These are phyloP conservation scores for Parascotia fuliginaria DNA, from an alignment of 2,888 invertebrate genomes.

Conservation along the genomic window DNA sequence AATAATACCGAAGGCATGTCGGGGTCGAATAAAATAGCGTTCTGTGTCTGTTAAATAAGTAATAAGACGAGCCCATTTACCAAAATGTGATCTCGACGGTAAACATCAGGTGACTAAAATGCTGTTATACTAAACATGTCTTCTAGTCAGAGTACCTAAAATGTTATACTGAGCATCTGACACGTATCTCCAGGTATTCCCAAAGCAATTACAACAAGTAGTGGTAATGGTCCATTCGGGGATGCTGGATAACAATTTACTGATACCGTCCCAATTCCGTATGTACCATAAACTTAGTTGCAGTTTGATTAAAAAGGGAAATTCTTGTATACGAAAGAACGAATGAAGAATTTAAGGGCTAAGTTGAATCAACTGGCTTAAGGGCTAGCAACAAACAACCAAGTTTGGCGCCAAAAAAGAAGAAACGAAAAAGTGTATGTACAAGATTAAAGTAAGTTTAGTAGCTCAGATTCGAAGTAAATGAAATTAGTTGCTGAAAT, in stretches of 20 bases:
- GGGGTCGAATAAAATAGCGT: slow-evolving; percentile 41
- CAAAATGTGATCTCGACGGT: slow-evolving; percentile 40
- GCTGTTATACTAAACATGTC: slow-evolving; percentile 38
- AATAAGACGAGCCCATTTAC: slow-evolving; percentile 38
- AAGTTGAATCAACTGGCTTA: slow-evolving; percentile 47
- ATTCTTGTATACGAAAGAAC: slow-evolving; percentile 36
- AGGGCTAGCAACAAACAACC: slow-evolving; percentile 31
- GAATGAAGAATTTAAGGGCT: slow-evolving; percentile 42
- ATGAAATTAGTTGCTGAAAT: slow-evolving; percentile 41
- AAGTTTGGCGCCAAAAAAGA: slow-evolving; percentile 38
- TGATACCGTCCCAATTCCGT: slow-evolving; percentile 49
- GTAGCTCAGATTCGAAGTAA: slow-evolving; percentile 37
- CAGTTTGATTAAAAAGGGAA: slow-evolving; percentile 45
- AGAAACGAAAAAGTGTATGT: slow-evolving; percentile 43
- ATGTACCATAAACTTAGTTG: slow-evolving; percentile 38
- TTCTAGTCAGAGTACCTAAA: slow-evolving; percentile 31
- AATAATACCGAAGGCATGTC: slow-evolving; percentile 37
- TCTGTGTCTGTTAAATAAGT: slow-evolving; percentile 43
- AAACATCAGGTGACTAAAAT: slow-evolving; percentile 38
- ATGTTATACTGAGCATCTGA: slow-evolving; percentile 46
- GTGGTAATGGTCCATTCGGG: slow-evolving; percentile 49
- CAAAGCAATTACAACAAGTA: slow-evolving; percentile 58
- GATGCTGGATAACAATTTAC: slow-evolving; percentile 46
- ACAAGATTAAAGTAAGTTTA: slow-evolving; percentile 38
- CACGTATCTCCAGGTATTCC: slow-evolving; percentile 49